These are phyloP conservation scores for Phenganax stokvisi DNA, from an alignment of 92 coral and sea anemone genomes.

Conservation along the genomic window DNA sequence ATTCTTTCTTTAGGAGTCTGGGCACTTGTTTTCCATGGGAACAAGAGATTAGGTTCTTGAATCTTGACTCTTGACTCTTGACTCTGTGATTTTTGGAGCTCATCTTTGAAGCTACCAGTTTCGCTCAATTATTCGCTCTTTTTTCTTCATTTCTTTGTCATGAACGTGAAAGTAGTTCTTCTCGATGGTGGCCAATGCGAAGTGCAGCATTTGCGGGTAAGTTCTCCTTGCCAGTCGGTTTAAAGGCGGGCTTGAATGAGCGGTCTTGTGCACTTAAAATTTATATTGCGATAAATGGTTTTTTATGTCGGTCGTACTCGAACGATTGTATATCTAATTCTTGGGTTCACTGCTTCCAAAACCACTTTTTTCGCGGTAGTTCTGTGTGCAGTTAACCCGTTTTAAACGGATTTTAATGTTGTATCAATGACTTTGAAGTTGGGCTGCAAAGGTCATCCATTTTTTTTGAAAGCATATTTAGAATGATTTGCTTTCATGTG, in stretches of 20 bases:
- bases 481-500: too few relatives aligned
- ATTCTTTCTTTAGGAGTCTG: not conserved
- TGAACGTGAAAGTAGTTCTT: constrained; percentile 26
- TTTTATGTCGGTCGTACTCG: not conserved
- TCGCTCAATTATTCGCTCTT: not conserved
- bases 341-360: not conserved
- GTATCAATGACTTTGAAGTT: not conserved
- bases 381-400: not conserved
- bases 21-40: constrained; percentile 27
- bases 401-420: not conserved
- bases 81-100: not conserved
- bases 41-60: not conserved
- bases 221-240: not conserved
- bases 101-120: not conserved
- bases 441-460: constrained; percentile 1
- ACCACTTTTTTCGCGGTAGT: not conserved
- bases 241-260: not conserved
- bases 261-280: not conserved
- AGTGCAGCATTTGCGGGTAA: constrained; percentile 32
- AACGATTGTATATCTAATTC: constrained; percentile 9
- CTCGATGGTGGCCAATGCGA: constrained; percentile 30
- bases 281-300: not conserved
- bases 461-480: too few relatives aligned
- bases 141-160: not conserved
- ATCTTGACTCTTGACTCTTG: not conserved